These are phyloP conservation scores for Propithecus perrieri DNA, from an alignment of 2,797 vertebrate genomes.

Conservation along the genomic window DNA sequence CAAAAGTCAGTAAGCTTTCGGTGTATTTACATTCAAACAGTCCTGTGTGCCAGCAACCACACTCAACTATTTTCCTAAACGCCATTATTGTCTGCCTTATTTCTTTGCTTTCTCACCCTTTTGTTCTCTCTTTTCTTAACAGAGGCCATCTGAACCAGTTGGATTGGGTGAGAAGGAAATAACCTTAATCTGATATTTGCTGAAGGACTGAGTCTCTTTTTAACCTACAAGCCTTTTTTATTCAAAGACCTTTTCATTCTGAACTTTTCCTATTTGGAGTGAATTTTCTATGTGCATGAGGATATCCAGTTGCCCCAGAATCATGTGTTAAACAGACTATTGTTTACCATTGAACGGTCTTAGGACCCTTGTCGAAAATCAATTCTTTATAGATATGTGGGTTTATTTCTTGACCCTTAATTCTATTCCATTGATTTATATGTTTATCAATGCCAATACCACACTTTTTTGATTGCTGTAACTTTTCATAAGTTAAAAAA, in stretches of 20 bases:
- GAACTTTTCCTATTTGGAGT: background rate
- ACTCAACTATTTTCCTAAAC: background rate
- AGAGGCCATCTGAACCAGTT: background rate
- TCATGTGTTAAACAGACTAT: background rate
- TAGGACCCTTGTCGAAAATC: background rate
- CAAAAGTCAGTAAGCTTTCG: constrained; percentile 1
- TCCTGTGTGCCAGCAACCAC: background rate
- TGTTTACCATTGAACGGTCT: background rate
- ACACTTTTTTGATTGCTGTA: background rate
- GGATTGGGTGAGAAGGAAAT: background rate
- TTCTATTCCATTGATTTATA: background rate
- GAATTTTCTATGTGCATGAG: background rate
- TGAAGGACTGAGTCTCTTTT: background rate
- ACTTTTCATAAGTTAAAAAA: background rate
- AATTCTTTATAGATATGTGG: background rate
- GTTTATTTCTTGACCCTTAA: background rate
- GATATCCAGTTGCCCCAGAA: background rate
- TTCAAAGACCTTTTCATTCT: background rate
- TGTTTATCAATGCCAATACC: background rate
- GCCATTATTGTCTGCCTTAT: background rate
- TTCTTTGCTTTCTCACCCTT: background rate
- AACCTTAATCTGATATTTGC: background rate
- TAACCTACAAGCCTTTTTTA: background rate
- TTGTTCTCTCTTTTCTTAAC: background rate
- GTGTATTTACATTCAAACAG: background rate